A percentile compares a stretch with the other conserved stretches of the same genome.
phyloP scores from a whole-genome alignment of 2,113 vertebrate genomes.

The Chloebia gouldiae region DNA sequence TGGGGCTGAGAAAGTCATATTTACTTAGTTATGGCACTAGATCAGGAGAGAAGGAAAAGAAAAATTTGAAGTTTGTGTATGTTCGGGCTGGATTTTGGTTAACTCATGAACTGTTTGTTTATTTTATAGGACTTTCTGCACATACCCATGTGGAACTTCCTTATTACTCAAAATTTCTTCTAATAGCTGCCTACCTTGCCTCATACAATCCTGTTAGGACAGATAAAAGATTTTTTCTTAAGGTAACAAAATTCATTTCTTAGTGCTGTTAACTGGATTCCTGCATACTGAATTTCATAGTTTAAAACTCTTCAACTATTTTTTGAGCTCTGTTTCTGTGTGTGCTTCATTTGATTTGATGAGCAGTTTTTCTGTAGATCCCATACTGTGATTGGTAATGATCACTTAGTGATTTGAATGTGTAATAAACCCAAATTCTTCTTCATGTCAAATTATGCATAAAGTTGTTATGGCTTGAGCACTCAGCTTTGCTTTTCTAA shows the following conservation, averaged over 20 bases:
- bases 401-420: background rate
- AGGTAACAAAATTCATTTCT: conserved; percentile 74
- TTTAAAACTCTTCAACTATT: background rate
- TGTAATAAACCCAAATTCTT: background rate
- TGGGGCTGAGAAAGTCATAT: background rate
- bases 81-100: background rate
- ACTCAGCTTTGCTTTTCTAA: background rate
- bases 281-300: background rate
- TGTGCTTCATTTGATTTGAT: background rate
- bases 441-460: background rate
- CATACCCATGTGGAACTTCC: conserved; percentile 93
- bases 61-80: background rate
- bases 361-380: background rate
- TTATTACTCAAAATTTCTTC: conserved; percentile 96
- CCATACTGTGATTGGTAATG: background rate
- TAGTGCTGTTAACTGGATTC: background rate
- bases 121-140: conserved; percentile 85
- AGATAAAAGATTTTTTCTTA: conserved; percentile 95
- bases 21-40: background rate
- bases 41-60: background rate
- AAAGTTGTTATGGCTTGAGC: background rate
- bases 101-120: background rate
- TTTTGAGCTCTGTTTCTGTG: background rate
- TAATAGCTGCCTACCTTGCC: conserved; percentile 95
- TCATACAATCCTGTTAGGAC: conserved; percentile 96